Evolutionary conservation across 1,140 invertebrate genomes (phyloP).

Genomic region (Cotesia typhae): DNA sequence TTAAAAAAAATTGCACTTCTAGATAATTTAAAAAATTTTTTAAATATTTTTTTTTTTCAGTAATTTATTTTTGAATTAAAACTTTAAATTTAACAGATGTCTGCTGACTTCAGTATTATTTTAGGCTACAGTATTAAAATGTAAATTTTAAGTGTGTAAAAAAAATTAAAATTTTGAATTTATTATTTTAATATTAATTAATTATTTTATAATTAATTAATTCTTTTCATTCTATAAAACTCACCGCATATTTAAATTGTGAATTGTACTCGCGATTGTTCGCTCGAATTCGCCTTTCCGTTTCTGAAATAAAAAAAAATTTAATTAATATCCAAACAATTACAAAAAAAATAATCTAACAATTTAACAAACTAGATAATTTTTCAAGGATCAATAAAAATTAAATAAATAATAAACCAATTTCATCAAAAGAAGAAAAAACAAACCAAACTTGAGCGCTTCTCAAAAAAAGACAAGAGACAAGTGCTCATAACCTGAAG

Average conservation of each 20-base stretch:
- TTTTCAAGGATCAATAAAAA: conserved; percentile 5
- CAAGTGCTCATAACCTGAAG: too few relatives aligned
- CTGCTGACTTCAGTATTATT: too few relatives aligned
- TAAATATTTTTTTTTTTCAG: too few relatives aligned
- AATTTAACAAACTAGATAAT: conserved; percentile 13
- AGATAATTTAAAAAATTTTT: too few relatives aligned
- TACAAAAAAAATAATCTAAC: not conserved
- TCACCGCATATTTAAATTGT: conserved; percentile 97
- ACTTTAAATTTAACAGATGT: too few relatives aligned
- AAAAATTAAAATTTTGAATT: too few relatives aligned
- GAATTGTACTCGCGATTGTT: conserved; percentile 95
- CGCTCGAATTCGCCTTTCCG: conserved; percentile 93
- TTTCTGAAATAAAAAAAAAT: conserved; percentile 76
- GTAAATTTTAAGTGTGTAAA: too few relatives aligned
- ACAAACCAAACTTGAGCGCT: not conserved
- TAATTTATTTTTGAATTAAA: too few relatives aligned
- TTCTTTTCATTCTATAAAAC: conserved; percentile 49
- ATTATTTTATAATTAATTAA: not conserved
- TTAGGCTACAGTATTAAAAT: too few relatives aligned
- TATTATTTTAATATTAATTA: too few relatives aligned
- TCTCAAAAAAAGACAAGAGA: not conserved
- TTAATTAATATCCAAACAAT: not conserved
- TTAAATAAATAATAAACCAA: not conserved
- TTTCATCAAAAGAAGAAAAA: not conserved
- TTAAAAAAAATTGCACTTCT: too few relatives aligned